A percentile compares a stretch with the other conserved stretches of the same genome.
These are phyloP conservation scores for Resseliella maxima DNA, from an alignment of 2,888 invertebrate genomes.

Conservation along the genomic window DNA sequence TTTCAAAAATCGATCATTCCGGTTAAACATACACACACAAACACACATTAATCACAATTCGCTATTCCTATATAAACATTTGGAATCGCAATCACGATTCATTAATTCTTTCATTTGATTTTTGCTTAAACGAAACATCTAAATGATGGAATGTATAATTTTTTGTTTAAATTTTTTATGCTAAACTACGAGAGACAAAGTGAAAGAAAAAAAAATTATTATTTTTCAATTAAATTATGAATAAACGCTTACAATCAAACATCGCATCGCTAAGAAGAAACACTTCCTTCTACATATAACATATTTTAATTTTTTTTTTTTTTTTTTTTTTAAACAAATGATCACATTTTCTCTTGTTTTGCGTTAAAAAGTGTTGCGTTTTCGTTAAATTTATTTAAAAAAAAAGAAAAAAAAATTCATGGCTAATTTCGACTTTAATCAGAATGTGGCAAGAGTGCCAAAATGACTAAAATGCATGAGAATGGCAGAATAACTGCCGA, in stretches of 20 bases:
- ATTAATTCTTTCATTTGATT: not conserved
- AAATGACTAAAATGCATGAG: slow-evolving; percentile 13
- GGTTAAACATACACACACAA: not conserved
- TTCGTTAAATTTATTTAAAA: too few species aligned
- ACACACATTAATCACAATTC: slow-evolving; percentile 12
- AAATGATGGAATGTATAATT: not conserved
- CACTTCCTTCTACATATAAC: not conserved
- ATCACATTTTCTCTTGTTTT: slow-evolving; percentile 34
- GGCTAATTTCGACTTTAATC: not conserved
- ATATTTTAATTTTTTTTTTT: too few species aligned
- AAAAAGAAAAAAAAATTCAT: too few species aligned
- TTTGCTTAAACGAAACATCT: not conserved
- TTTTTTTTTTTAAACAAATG: too few species aligned
- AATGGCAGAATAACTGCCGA: too few species aligned
- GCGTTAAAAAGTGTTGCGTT: not conserved
- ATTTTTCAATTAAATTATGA: slow-evolving; percentile 33
- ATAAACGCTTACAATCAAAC: slow-evolving; percentile 20
- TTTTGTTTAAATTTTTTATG: not conserved
- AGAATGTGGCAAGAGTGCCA: not conserved
- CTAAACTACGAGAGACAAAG: not conserved
- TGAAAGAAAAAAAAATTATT: not conserved
- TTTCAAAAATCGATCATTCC: not conserved
- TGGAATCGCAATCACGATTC: slow-evolving; percentile 1
- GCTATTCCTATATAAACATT: slow-evolving; percentile 18
- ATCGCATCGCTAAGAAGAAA: not conserved